phyloP scores from a whole-genome alignment of 2,113 vertebrate genomes.

The Ammodytes marinus region DNA sequence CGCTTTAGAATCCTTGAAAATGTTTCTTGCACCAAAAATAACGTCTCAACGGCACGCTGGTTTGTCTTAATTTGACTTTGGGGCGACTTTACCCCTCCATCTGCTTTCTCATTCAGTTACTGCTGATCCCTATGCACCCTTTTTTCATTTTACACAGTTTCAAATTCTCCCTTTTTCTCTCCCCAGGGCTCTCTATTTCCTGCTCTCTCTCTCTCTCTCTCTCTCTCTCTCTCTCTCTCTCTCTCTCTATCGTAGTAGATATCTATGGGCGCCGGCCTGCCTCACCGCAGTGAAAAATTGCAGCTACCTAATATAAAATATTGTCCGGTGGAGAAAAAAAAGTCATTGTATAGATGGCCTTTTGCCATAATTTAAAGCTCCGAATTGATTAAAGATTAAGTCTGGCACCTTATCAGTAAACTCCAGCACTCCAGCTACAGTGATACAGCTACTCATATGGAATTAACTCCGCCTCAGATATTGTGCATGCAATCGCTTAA shows the following conservation, averaged over 20 bases:
- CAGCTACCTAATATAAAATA: constrained; percentile 45
- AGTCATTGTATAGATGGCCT: constrained; percentile 47
- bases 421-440: constrained; percentile 2
- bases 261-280: constrained; percentile 18
- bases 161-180: background rate
- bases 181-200: constrained; percentile 2
- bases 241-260: constrained; percentile 15
- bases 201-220: background rate
- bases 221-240: background rate
- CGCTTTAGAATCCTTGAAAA: constrained; percentile 36
- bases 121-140: background rate
- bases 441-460: constrained; percentile 16
- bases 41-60: background rate
- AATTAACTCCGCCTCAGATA: constrained; percentile 33
- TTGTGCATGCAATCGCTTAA: constrained; percentile 19
- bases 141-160: background rate
- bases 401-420: constrained; percentile 44
- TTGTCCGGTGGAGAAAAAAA: constrained; percentile 23
- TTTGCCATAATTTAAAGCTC: constrained; percentile 57
- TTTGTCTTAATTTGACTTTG: constrained; percentile 21
- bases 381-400: constrained; percentile 66
- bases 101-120: background rate
- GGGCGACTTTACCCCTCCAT: constrained; percentile 9
- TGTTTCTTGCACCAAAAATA: constrained; percentile 27
- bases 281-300: constrained; percentile 12